A percentile compares a stretch with the other conserved stretches of the same genome.
Conservation (phyloP, 2,113 vertebrate species). For the Sisor rabdophorus region DNA sequence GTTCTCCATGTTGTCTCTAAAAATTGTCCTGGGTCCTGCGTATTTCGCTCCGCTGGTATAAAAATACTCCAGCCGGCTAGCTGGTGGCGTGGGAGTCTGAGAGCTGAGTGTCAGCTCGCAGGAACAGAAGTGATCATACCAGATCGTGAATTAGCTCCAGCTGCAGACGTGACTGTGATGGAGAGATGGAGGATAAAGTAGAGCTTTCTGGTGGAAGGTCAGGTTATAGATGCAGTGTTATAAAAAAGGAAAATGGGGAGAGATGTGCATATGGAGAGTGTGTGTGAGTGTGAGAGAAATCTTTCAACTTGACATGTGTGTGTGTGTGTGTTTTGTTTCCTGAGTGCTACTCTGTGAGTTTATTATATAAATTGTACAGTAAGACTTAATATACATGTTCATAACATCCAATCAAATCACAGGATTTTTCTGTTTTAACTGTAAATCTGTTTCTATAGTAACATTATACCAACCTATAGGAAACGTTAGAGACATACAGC, state of each 20-base stretch:
- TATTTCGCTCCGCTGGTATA: slow-evolving; percentile 30
- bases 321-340: neutral
- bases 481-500: too few species aligned
- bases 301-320: neutral
- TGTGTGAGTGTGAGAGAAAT: neutral
- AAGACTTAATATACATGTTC: too few species aligned
- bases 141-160: slow-evolving; percentile 28
- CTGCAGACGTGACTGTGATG: neutral
- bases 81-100: slow-evolving; percentile 18
- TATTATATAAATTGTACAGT: too few species aligned
- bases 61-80: slow-evolving; percentile 29
- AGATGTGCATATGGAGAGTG: neutral
- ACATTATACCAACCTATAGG: too few species aligned
- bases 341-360: too few species aligned
- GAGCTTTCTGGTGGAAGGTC: slow-evolving; percentile 14
- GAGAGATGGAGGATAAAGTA: slow-evolving; percentile 21
- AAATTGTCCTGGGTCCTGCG: neutral
- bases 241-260: neutral
- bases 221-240: slow-evolving; percentile 28
- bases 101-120: slow-evolving; percentile 24
- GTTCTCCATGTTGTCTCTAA: neutral
- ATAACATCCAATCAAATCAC: too few species aligned
- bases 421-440: too few species aligned
- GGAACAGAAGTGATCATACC: slow-evolving; percentile 42
- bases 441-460: too few species aligned